Percentiles rank a stretch among this genome's conserved stretches.
Conservation (phyloP, 2,797 vertebrate species). For the Eidolon dupreanum region DNA sequence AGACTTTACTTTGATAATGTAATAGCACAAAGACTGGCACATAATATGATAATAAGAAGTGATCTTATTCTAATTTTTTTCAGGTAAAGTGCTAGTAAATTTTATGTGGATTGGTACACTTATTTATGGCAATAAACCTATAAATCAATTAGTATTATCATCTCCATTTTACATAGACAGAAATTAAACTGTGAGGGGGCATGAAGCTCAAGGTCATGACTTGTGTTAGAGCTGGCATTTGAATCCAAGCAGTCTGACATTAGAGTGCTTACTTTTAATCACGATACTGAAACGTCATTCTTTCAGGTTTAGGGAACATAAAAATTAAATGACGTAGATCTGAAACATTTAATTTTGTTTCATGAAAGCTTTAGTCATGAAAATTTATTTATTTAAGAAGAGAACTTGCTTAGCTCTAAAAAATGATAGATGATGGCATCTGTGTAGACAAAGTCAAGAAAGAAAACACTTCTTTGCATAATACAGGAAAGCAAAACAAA, state of each 20-base stretch:
- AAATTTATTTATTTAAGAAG: conserved; percentile 53
- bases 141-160: neutral
- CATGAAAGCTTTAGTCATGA: conserved; percentile 45
- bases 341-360: conserved; percentile 47
- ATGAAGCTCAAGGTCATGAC: neutral
- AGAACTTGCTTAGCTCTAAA: conserved; percentile 60
- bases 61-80: conserved; percentile 4
- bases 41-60: neutral
- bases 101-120: neutral
- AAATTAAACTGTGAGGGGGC: neutral
- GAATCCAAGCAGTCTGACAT: neutral
- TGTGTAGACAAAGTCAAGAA: neutral
- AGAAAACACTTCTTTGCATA: conserved; percentile 57
- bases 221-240: neutral
- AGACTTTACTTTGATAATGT: neutral
- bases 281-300: neutral
- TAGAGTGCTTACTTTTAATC: neutral
- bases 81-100: neutral
- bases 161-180: neutral
- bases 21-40: neutral
- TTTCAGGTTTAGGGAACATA: conserved; percentile 4
- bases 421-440: neutral
- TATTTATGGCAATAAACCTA: neutral
- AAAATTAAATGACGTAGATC: neutral
- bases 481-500: conserved; percentile 24